Conservation (phyloP, 2,797 vertebrate genomes). For the Neopelma chrysocephalum region DNA sequence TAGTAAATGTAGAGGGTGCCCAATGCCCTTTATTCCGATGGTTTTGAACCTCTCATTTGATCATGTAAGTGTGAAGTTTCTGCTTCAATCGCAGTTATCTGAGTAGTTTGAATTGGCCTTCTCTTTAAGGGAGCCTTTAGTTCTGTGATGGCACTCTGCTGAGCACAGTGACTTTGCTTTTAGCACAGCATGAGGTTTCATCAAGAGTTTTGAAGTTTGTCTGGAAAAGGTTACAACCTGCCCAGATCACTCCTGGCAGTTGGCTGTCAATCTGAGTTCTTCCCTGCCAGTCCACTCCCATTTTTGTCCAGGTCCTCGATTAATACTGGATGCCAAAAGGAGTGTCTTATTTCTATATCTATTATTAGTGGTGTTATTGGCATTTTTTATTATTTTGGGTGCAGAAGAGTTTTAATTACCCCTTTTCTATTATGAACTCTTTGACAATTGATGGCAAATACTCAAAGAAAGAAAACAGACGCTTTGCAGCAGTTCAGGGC, state of each 20-base stretch:
- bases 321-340: not conserved
- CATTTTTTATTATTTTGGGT: not conserved
- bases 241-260: not conserved
- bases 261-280: constrained; percentile 18
- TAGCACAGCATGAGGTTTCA: constrained; percentile 37
- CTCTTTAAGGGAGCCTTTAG: constrained; percentile 35
- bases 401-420: not conserved
- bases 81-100: not conserved
- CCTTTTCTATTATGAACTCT: not conserved
- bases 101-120: constrained; percentile 5
- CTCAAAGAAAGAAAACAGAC: not conserved
- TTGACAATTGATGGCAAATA: not conserved
- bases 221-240: not conserved
- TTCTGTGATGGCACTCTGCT: constrained; percentile 4
- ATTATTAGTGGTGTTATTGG: not conserved
- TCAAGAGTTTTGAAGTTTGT: not conserved
- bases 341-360: not conserved
- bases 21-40: not conserved
- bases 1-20: not conserved
- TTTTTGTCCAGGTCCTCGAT: not conserved
- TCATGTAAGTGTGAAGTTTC: not conserved
- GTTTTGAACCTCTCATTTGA: constrained; percentile 22
- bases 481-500: not conserved
- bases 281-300: not conserved
- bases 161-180: constrained; percentile 44